Base-by-base conservation (phyloP, 2,113 vertebrate genomes). In the Motacilla alba region DNA sequence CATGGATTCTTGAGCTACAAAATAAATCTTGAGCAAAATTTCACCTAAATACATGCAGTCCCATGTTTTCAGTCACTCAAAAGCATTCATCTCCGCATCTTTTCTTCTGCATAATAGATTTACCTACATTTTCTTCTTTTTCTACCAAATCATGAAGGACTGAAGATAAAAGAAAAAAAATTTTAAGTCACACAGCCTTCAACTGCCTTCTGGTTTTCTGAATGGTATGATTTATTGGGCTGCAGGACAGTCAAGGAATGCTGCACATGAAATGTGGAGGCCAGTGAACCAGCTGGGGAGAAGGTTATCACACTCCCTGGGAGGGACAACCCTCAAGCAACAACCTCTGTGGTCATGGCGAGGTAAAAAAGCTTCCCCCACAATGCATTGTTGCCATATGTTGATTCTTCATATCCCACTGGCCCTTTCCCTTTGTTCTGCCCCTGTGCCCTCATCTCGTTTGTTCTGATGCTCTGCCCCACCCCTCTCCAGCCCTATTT, bases 201-300 rank as follows among this genome's bases (percentile, higher is more conserved):
- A 82, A 13, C 3, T 66, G 37, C 46, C 17, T 72, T 39, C 18
- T 81, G 28, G 20, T 87, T 60, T 47, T 31, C 10, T 5, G 6
- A 18, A 30, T 6, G 33, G 1, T n/a, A 62, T 17, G 13, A 2
- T 4, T 2, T 2, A 8, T n/a, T 16, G 31, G 52, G 44, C 33
- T 46, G 49, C 28, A 47, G 0, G 0, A 11, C 31, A 66, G 31
- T 1, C 2, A 0, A 37, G 50, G 43, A 69, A 15, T 10, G 26
- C n/a, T 1, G 49, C 26, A 18, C 2, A 7, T 21, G 39, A 52
- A 55, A 35, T 6, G 3, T 16, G n/a, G 22, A 59, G n/a, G 56
- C n/a, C 7, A 1, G 10, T 17, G 16, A 60, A 60, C 15, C 15
- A 12, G 58, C 58, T 37, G 58, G 58, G 58, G 58, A 37, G 15